A percentile compares a stretch with the other conserved stretches of the same genome.
These are phyloP conservation scores for Drosophila equinoxialis DNA, from an alignment of 1,140 invertebrate species.

Conservation along the genomic window DNA sequence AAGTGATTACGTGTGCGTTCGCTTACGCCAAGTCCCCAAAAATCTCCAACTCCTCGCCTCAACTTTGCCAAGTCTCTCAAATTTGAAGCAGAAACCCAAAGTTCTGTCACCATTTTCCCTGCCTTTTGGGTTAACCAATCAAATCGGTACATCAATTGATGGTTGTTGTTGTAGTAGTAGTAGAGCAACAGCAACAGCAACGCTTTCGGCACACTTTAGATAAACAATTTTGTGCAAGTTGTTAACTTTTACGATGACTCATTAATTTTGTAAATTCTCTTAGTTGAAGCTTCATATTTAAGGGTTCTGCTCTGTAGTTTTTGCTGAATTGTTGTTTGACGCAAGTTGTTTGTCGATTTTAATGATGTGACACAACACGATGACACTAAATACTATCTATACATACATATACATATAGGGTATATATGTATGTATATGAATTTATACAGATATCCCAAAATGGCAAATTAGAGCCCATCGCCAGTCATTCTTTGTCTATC, in stretches of 20 bases:
- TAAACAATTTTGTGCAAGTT: slow-evolving; percentile 82
- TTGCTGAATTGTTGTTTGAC: slow-evolving; percentile 68
- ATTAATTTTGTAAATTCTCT: slow-evolving; percentile 74
- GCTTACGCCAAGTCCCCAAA: not conserved
- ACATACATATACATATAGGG: not conserved
- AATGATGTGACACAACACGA: slow-evolving; percentile 49
- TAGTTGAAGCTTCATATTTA: slow-evolving; percentile 44
- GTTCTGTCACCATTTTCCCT: not conserved
- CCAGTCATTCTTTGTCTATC: slow-evolving; percentile 10
- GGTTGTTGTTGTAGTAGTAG: slow-evolving; percentile 12
- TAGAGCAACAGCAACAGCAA: not conserved
- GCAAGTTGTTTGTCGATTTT: slow-evolving; percentile 66
- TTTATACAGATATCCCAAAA: not conserved
- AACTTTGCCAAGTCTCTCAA: not conserved
- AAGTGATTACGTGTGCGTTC: slow-evolving; percentile 79
- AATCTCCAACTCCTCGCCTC: slow-evolving; percentile 3
- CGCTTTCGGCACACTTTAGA: slow-evolving; percentile 69
- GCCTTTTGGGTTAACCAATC: slow-evolving; percentile 39
- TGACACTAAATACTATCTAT: slow-evolving; percentile 47
- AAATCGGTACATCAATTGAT: slow-evolving; percentile 75
- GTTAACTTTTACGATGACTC: slow-evolving; percentile 82
- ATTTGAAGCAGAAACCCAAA: not conserved
- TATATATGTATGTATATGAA: not conserved
- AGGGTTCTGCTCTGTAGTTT: slow-evolving; percentile 30
- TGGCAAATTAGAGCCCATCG: not conserved